Percentiles rank a stretch among this genome's conserved stretches.
Conservation (phyloP, 1,140 invertebrate genomes). For the Bombus sylvicola region DNA sequence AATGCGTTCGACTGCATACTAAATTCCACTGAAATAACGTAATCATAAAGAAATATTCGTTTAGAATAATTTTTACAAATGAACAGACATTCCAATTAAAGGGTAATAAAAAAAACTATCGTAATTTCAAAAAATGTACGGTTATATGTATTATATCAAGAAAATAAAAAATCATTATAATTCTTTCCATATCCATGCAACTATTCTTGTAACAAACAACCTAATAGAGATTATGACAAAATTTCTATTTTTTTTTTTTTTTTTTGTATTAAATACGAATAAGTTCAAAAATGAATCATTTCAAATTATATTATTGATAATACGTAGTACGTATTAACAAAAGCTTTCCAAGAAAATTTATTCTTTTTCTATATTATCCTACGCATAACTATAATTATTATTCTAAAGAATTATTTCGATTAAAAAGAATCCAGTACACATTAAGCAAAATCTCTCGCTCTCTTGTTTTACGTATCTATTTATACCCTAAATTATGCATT, state of each 20-base stretch:
- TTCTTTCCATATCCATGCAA: slow-evolving; percentile 22
- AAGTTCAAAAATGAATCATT: background rate
- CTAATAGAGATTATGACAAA: no score
- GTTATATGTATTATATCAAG: background rate
- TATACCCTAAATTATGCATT: background rate
- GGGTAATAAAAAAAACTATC: background rate
- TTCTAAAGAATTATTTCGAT: background rate
- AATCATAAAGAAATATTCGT: slow-evolving; percentile 25
- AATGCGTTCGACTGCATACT: slow-evolving; percentile 85
- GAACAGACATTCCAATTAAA: background rate
- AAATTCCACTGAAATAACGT: slow-evolving; percentile 85
- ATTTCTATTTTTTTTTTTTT: no score
- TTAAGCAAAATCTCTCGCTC: background rate
- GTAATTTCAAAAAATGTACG: no score
- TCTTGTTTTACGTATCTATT: background rate
- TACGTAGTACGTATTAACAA: no score
- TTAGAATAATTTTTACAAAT: slow-evolving; percentile 6
- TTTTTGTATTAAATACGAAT: background rate
- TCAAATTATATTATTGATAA: background rate
- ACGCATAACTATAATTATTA: background rate
- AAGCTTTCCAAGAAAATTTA: background rate
- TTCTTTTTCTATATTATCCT: background rate
- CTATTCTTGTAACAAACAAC: background rate
- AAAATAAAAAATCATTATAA: background rate
- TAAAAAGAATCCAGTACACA: background rate